Percentiles rank a stretch among this genome's conserved stretches.
Evolutionary conservation across 92 coral and sea anemone genomes (phyloP).

Genomic region (Epizoanthus scotinus): DNA sequence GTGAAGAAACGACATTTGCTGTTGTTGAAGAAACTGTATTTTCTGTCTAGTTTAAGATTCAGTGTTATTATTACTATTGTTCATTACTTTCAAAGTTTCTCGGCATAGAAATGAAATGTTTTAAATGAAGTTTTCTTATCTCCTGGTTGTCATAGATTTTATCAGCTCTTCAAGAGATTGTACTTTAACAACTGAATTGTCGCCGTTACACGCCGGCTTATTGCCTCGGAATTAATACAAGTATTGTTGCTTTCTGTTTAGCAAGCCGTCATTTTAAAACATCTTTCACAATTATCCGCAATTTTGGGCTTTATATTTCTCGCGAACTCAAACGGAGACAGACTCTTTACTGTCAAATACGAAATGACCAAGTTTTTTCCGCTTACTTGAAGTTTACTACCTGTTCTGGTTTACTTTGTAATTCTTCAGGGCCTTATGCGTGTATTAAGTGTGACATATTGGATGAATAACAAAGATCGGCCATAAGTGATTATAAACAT

Average conservation of each 20-base stretch:
- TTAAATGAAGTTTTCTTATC: neutral
- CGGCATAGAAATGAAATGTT: neutral
- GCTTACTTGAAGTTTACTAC: constrained; percentile 16
- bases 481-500: neutral
- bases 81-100: neutral
- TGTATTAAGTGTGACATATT: neutral
- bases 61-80: no score
- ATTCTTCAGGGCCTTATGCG: neutral
- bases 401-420: neutral
- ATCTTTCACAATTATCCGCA: no score
- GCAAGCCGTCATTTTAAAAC: no score
- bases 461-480: constrained; percentile 13
- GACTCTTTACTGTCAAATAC: no score
- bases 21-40: no score
- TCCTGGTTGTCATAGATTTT: neutral
- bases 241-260: no score
- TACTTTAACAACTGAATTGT: neutral
- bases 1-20: no score
- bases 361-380: neutral
- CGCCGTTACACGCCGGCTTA: neutral
- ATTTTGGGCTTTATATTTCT: no score
- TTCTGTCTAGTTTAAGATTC: no score
- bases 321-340: constrained; percentile 4
- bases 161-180: constrained; percentile 17
- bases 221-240: neutral